phyloP scores from a whole-genome alignment of 2,113 vertebrate genomes.

The Albula glossodonta region DNA sequence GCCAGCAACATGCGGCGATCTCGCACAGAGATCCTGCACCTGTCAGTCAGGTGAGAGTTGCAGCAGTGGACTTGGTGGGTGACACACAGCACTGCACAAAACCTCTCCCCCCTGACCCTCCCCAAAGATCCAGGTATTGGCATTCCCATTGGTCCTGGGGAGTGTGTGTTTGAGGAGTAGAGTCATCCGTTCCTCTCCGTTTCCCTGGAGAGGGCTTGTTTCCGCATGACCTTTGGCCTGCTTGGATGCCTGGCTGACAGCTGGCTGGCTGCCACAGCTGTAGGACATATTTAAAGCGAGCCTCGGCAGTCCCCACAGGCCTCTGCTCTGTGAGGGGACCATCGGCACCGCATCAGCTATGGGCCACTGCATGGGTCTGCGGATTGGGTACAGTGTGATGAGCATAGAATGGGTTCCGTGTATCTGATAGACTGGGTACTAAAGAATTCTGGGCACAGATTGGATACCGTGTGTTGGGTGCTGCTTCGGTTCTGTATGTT shows the following conservation, averaged over 20 bases:
- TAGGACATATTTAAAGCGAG: constrained; percentile 29
- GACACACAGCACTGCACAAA: neutral
- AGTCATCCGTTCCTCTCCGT: neutral
- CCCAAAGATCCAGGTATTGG: neutral
- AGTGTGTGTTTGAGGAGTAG: neutral
- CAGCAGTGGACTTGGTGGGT: neutral
- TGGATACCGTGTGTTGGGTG: neutral
- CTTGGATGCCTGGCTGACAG: neutral
- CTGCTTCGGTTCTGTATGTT: neutral
- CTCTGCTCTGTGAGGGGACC: neutral
- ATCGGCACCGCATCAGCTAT: constrained; percentile 35
- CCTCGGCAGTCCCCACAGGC: neutral
- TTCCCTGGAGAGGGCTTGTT: constrained; percentile 1
- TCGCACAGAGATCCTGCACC: constrained; percentile 77
- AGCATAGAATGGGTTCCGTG: neutral
- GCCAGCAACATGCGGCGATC: constrained; percentile 77
- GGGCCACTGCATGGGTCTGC: constrained; percentile 73
- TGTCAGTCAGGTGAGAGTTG: constrained; percentile 77
- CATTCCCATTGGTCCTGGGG: constrained; percentile 4
- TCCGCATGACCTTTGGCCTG: constrained; percentile 8
- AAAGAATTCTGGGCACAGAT: neutral
- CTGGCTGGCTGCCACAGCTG: neutral
- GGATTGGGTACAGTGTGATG: constrained; percentile 65
- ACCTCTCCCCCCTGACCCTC: too few species aligned
- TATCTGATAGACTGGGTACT: neutral